A percentile compares a stretch with the other conserved stretches of the same genome.
phyloP scores from a whole-genome alignment of 1,140 invertebrate genomes.

The Drosophila bocqueti region DNA sequence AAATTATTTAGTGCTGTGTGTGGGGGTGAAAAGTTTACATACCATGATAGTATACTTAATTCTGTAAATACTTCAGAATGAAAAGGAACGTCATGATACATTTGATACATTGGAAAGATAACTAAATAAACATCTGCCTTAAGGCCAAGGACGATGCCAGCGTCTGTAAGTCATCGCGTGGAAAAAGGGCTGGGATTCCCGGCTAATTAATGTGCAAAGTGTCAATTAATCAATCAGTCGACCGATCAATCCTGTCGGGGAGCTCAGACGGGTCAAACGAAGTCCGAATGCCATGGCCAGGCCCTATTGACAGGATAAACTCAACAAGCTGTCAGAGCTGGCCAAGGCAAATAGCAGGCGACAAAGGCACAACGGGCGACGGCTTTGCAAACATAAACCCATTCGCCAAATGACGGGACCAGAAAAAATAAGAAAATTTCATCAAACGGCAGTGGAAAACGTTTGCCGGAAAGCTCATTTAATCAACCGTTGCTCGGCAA shows the following conservation, averaged over 20 bases:
- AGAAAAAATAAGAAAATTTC: constrained; percentile 38
- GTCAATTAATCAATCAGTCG: constrained; percentile 80
- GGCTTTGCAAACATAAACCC: constrained; percentile 53
- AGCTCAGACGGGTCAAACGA: constrained; percentile 39
- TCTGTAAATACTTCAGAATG: background rate
- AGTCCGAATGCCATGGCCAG: constrained; percentile 35
- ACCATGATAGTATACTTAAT: background rate
- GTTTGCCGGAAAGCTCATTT: constrained; percentile 52
- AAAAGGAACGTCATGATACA: background rate
- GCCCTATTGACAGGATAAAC: constrained; percentile 75
- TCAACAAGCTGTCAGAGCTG: constrained; percentile 74
- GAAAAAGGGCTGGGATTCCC: constrained; percentile 24
- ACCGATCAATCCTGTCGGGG: constrained; percentile 69
- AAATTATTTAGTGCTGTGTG: no score
- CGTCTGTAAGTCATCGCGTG: constrained; percentile 36
- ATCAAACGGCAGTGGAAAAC: constrained; percentile 62
- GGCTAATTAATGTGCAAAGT: constrained; percentile 81
- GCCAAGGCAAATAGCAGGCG: constrained; percentile 69
- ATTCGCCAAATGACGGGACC: background rate
- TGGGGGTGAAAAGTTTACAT: background rate
- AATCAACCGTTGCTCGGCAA: constrained; percentile 69
- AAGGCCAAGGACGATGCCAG: constrained; percentile 33
- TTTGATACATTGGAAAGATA: background rate
- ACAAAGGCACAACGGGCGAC: constrained; percentile 55
- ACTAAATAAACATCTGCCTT: constrained; percentile 34